A percentile compares a stretch with the other conserved stretches of the same genome.
Conservation (phyloP, 2,888 invertebrate genomes). For the Diarsia mendica region DNA sequence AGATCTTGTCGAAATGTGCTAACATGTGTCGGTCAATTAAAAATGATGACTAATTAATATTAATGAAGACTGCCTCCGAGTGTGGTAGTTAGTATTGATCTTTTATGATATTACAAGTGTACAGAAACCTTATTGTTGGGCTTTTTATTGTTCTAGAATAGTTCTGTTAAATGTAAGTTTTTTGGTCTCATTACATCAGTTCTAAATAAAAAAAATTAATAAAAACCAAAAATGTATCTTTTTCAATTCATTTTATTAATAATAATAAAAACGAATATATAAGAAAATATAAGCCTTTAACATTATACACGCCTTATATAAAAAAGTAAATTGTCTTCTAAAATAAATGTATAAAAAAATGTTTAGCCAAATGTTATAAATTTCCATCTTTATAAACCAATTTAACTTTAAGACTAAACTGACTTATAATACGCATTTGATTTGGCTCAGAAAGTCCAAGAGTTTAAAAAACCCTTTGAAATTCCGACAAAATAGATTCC, state of each 20-base stretch:
- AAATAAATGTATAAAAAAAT: constrained; percentile 41
- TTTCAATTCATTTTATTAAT: constrained; percentile 16
- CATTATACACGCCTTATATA: constrained; percentile 52
- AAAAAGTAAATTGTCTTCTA: constrained; percentile 30
- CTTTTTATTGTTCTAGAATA: constrained; percentile 11
- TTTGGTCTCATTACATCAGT: background rate
- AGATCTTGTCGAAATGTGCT: background rate
- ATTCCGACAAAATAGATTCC: background rate
- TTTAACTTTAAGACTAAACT: constrained; percentile 12
- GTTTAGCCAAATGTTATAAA: constrained; percentile 40
- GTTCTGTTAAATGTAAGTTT: constrained; percentile 7
- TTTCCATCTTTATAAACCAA: constrained; percentile 41
- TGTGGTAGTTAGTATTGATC: background rate
- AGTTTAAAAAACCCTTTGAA: background rate
- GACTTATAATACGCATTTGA: constrained; percentile 11
- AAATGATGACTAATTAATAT: background rate
- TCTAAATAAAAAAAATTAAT: background rate
- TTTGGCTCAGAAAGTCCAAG: constrained; percentile 21
- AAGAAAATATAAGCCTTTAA: constrained; percentile 33
- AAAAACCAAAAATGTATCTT: constrained; percentile 9
- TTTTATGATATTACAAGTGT: constrained; percentile 4
- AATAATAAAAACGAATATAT: background rate
- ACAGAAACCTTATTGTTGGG: constrained; percentile 13
- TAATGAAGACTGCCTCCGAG: background rate
- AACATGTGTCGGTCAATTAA: background rate